Conservation (phyloP, 2,113 vertebrate species). For the Ceyx margarethae region DNA sequence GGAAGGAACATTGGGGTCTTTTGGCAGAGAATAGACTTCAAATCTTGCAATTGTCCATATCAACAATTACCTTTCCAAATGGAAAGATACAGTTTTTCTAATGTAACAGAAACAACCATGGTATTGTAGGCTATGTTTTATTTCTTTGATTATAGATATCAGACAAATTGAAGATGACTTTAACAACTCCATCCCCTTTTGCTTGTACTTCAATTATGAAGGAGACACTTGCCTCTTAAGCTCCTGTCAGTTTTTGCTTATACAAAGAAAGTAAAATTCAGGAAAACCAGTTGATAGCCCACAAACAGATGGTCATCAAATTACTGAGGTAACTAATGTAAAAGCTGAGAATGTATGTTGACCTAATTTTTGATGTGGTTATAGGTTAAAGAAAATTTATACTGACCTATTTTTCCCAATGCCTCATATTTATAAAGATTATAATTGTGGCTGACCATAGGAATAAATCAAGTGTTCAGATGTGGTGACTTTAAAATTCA, state of each 20-base stretch:
- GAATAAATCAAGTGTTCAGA: slow-evolving; percentile 29
- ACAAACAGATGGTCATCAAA: not conserved
- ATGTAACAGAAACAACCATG: not conserved
- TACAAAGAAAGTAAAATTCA: not conserved
- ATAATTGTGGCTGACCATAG: not conserved
- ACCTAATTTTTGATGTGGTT: not conserved
- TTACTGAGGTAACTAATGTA: not conserved
- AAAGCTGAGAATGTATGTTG: not conserved
- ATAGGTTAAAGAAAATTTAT: slow-evolving; percentile 17
- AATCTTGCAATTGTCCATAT: not conserved
- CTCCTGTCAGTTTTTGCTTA: not conserved
- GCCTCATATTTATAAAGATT: slow-evolving; percentile 6
- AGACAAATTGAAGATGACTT: slow-evolving; percentile 10
- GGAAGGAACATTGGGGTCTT: not conserved
- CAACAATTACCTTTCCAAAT: not conserved
- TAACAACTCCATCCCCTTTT: not conserved
- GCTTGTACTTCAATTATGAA: not conserved
- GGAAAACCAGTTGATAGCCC: not conserved
- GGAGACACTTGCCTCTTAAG: not conserved
- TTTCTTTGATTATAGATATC: slow-evolving; percentile 5
- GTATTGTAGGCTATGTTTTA: not conserved
- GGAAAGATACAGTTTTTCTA: not conserved
- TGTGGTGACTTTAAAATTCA: not conserved
- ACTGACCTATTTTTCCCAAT: slow-evolving; percentile 1
- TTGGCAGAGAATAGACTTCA: not conserved